Conservation (phyloP, 1,140 invertebrate species). For the Ostrea denselamellosa region DNA sequence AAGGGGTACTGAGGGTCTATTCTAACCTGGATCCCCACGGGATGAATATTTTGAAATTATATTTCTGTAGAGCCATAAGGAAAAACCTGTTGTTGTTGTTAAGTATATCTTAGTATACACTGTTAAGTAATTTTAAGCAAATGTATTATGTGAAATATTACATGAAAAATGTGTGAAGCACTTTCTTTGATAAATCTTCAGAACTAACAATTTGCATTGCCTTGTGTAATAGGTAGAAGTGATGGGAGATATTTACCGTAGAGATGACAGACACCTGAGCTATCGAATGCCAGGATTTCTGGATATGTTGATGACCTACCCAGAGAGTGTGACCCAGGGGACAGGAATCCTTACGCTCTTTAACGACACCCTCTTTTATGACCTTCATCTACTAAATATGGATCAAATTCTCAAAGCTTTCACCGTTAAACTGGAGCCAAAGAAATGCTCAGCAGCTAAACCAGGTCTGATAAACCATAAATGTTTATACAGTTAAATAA, state of each 20-base stretch:
- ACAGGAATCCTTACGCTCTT: slow-evolving; percentile 64
- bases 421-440: slow-evolving; percentile 62
- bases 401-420: slow-evolving; percentile 66
- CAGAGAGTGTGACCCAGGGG: slow-evolving; percentile 66
- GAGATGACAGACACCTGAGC: slow-evolving; percentile 80
- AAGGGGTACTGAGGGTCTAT: too few relatives aligned
- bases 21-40: too few relatives aligned
- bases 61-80: too few relatives aligned
- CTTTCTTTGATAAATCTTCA: neutral
- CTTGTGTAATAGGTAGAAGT: slow-evolving; percentile 83
- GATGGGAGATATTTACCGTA: slow-evolving; percentile 84
- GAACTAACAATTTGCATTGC: slow-evolving; percentile 36
- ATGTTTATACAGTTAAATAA: neutral
- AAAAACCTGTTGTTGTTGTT: too few relatives aligned
- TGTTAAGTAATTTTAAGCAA: too few relatives aligned
- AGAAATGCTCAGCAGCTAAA: slow-evolving; percentile 50
- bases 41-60: too few relatives aligned
- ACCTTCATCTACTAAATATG: slow-evolving; percentile 66
- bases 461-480: neutral
- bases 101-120: too few relatives aligned
- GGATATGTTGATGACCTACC: slow-evolving; percentile 71
- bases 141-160: too few relatives aligned
- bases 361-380: slow-evolving; percentile 68
- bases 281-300: slow-evolving; percentile 81
- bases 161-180: too few relatives aligned